Percentiles rank a stretch among this genome's conserved stretches.
Conservation (phyloP, 2,797 vertebrate genomes). For the Saxicola maurus region DNA sequence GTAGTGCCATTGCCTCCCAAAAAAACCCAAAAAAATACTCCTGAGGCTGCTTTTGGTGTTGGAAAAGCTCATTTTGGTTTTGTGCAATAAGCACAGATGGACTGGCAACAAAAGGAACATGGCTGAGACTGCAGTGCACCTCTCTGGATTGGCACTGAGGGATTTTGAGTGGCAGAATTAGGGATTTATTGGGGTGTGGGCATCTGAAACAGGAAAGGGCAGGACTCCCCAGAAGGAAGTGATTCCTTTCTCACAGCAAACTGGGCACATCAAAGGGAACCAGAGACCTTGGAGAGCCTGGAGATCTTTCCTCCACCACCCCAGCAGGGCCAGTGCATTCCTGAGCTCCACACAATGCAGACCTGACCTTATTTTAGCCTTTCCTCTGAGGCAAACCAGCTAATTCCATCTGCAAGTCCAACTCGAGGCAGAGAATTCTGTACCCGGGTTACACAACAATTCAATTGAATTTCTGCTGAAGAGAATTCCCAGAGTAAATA, state of each 20-base stretch:
- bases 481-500: background rate
- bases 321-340: background rate
- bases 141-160: background rate
- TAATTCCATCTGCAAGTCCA: background rate
- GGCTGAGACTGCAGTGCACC: background rate
- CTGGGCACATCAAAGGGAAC: background rate
- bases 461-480: background rate
- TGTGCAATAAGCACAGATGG: background rate
- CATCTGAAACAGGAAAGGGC: background rate
- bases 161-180: background rate
- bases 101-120: background rate
- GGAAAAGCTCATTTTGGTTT: background rate
- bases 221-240: background rate
- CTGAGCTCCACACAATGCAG: background rate
- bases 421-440: background rate
- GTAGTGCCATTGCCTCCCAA: background rate
- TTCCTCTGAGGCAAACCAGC: background rate
- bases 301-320: background rate
- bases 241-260: background rate
- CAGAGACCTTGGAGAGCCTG: background rate
- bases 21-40: background rate
- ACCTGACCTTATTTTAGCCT: background rate
- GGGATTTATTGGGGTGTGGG: background rate
- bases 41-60: background rate
- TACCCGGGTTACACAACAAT: accelerated